phyloP scores from a whole-genome alignment of 37 sponge, comb jelly and placozoan species.

The Ianthella basta region DNA sequence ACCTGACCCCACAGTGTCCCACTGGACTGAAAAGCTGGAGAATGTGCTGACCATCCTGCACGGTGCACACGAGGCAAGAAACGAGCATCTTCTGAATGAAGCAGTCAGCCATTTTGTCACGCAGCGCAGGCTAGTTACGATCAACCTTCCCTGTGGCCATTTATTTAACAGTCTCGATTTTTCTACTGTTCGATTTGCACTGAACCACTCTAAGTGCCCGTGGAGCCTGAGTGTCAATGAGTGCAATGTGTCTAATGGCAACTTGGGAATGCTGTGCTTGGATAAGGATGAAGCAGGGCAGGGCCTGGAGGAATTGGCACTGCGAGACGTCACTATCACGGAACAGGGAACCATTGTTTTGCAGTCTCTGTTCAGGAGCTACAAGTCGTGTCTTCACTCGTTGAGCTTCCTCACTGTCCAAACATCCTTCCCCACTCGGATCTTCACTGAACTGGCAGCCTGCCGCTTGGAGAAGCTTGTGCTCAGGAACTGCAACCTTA shows the following conservation, averaged over 20 bases:
- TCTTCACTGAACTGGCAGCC: neutral
- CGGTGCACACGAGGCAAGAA: neutral
- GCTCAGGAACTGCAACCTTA: neutral
- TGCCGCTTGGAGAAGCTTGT: neutral
- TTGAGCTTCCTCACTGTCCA: neutral
- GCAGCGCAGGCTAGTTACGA: neutral
- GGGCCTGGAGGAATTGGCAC: neutral
- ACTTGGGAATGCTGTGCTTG: constrained; percentile 15
- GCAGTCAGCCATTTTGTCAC: neutral
- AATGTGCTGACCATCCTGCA: constrained; percentile 21
- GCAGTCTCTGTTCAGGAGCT: neutral
- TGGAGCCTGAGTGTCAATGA: constrained; percentile 1
- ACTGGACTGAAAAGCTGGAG: constrained; percentile 10
- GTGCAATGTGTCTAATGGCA: neutral
- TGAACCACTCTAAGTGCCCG: neutral
- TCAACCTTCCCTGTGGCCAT: neutral
- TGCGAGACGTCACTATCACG: neutral
- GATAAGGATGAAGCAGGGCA: neutral
- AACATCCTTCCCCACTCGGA: neutral
- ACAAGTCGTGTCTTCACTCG: neutral
- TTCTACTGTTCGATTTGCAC: neutral
- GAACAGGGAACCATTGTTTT: neutral
- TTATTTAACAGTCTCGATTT: neutral
- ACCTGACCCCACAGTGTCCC: neutral
- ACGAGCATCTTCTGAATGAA: neutral